Evolutionary conservation across 2,888 invertebrate genomes (phyloP), one percentile per base, ranked within the genome.

Genomic region (Amphiduros pacificus): DNA sequence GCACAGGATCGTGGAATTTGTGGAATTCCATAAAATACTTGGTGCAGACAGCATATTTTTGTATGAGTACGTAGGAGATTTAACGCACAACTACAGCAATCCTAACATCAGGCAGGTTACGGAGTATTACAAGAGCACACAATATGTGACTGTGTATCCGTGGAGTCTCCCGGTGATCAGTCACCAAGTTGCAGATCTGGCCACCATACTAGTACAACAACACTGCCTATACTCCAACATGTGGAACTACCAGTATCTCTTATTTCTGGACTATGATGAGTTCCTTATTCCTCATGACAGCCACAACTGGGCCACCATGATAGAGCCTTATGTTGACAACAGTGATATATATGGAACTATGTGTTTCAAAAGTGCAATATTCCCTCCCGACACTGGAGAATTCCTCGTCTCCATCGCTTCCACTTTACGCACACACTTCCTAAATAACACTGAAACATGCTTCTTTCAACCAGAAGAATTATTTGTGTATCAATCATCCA

Each of bases 151-250:
- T 24, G 26, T 51, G 3, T n/a, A n/a, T 5, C 28, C 9, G 5
- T 51, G 51, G 51, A 51, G 26, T 6, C 24, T 51, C 17, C 51
- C 51, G 6, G 51, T 51, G 5, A 17, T 17, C 14, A 28, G 27
- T 3, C 17, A 22, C 17, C 17, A n/a, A 6, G 28, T 28, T 51
- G 17, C 17, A 17, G 22, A 51, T 9, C 26, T 24, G 17, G 51
- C 24, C 4, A 5, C 9, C 6, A 51, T 22, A 5, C 24, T 51
- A 51, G 51, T 26, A 6, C 20, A 9, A 5, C 51, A 51, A 28
- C 51, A 51, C 24, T 51, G 51, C 26, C 51, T 51, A 6, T 51
- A 51, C 24, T 17, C n/a, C 17, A 51, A 51, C 28, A 51, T 51
- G 51, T 51, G 24, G 28, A 51, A 22, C 9, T 51, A 17, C n/a